phyloP scores from a whole-genome alignment of 2,888 invertebrate genomes.

The Orthonychiurus folsomi region DNA sequence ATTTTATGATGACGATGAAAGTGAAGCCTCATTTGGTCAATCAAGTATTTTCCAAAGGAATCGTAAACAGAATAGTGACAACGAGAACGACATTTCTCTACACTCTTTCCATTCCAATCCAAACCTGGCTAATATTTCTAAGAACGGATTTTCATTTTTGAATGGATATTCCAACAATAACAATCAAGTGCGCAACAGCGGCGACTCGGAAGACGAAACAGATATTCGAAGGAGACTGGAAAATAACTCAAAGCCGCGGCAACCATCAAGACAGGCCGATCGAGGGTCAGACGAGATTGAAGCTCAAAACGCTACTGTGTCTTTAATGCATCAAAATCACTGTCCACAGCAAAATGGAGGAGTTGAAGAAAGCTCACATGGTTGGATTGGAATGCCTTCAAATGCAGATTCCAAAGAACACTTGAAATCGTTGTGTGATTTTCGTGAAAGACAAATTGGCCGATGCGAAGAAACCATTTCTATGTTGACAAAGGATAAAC shows the following conservation, averaged over 20 bases:
- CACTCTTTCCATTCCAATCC: not conserved
- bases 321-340: slow-evolving; percentile 31
- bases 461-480: slow-evolving; percentile 25
- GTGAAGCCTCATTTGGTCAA: slow-evolving; percentile 15
- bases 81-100: not conserved
- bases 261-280: not conserved
- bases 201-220: not conserved
- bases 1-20: slow-evolving; percentile 25
- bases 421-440: slow-evolving; percentile 24
- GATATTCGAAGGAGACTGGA: not conserved
- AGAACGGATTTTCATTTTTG: not conserved
- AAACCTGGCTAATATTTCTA: not conserved
- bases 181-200: not conserved
- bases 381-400: not conserved
- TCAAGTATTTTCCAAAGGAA: not conserved
- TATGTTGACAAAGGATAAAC: slow-evolving; percentile 32
- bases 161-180: not conserved
- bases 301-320: slow-evolving; percentile 30
- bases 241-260: not conserved
- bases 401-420: slow-evolving; percentile 19
- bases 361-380: slow-evolving; percentile 16
- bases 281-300: slow-evolving; percentile 12
- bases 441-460: slow-evolving; percentile 30
- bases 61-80: not conserved
- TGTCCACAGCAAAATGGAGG: slow-evolving; percentile 30